A percentile compares a stretch with the other conserved stretches of the same genome.
Evolutionary conservation across 2,113 vertebrate genomes (phyloP).

Genomic region (Macquaria ambigua): DNA sequence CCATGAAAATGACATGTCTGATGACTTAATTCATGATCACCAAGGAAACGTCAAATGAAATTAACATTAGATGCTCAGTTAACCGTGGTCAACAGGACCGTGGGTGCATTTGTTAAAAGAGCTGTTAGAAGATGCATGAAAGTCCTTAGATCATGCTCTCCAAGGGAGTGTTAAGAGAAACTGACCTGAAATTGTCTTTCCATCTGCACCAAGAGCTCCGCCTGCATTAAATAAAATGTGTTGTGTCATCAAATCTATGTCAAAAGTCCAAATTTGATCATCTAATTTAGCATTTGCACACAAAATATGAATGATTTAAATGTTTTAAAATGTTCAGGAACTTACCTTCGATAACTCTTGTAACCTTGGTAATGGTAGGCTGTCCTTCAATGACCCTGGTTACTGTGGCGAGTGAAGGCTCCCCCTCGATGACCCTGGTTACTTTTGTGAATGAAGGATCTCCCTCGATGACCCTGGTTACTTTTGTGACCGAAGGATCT

Average conservation of each 20-base stretch:
- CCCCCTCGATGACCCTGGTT: slow-evolving; percentile 52
- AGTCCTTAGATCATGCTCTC: not conserved
- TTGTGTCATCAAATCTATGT: not conserved
- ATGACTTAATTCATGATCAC: slow-evolving; percentile 17
- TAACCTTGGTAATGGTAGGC: slow-evolving; percentile 39
- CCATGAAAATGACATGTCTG: slow-evolving; percentile 49
- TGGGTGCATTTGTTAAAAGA: slow-evolving; percentile 34
- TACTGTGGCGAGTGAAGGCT: slow-evolving; percentile 10
- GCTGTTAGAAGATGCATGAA: slow-evolving; percentile 41
- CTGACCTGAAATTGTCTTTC: slow-evolving; percentile 71
- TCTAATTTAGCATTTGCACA: not conserved
- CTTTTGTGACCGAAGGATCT: slow-evolving; percentile 4
- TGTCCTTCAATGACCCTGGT: slow-evolving; percentile 30
- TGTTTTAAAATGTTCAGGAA: not conserved
- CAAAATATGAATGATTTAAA: not conserved
- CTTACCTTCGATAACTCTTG: slow-evolving; percentile 69
- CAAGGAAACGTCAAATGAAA: slow-evolving; percentile 8
- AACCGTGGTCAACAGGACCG: slow-evolving; percentile 3
- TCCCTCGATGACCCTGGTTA: slow-evolving; percentile 27
- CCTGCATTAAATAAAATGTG: slow-evolving; percentile 44
- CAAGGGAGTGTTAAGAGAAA: slow-evolving; percentile 20
- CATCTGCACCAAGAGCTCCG: slow-evolving; percentile 50
- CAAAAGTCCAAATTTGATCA: not conserved
- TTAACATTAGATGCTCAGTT: slow-evolving; percentile 24
- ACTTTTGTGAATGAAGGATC: slow-evolving; percentile 11